Evolutionary conservation across 2,113 vertebrate species (phyloP).

Genomic region (Phylloscopus trochiloides): DNA sequence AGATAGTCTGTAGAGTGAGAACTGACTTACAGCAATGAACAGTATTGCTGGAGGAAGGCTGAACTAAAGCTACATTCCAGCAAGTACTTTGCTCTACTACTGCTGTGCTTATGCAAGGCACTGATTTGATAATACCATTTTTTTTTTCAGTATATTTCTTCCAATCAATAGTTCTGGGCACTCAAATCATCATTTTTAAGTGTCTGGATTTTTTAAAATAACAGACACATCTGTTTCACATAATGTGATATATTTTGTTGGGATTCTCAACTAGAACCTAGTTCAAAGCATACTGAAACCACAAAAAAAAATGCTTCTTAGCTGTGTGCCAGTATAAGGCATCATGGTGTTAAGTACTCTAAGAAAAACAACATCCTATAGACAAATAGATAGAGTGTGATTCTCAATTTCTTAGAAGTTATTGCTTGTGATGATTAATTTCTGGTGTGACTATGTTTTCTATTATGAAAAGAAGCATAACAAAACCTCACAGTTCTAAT

Average conservation of each 20-base stretch:
- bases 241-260: background rate
- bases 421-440: background rate
- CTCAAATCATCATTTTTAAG: background rate
- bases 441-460: background rate
- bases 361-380: background rate
- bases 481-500: background rate
- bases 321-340: background rate
- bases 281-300: background rate
- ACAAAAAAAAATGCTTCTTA: background rate
- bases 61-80: background rate
- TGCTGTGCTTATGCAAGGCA: background rate
- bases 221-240: background rate
- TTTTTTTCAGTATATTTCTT: background rate
- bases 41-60: background rate
- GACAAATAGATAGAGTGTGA: background rate
- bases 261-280: background rate
- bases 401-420: background rate
- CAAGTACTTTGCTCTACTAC: background rate
- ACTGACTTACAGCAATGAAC: background rate
- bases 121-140: background rate
- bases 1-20: background rate
- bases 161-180: background rate
- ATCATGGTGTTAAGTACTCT: background rate
- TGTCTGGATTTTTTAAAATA: background rate
- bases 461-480: background rate